Conservation (phyloP, 64 coral and sea anemone species). For the Dendronephthya gigantea region DNA sequence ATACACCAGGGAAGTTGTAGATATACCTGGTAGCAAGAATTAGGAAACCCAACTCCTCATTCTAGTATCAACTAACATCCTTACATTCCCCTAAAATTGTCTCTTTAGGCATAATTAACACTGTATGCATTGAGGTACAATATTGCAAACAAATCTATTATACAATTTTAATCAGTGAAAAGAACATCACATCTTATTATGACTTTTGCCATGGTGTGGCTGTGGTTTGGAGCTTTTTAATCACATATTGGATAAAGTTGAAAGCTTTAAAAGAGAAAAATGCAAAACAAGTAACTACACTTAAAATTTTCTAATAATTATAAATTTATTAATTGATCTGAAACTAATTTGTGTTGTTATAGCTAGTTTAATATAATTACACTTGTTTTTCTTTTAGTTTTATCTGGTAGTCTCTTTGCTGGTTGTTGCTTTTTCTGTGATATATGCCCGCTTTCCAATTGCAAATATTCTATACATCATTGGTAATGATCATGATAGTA, state of each 20-base stretch:
- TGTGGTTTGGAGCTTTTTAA: not conserved
- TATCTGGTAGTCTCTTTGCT: not conserved
- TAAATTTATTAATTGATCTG: not conserved
- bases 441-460: not conserved
- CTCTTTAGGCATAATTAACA: too few species aligned
- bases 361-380: not conserved
- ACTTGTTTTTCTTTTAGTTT: not conserved
- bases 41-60: too few species aligned
- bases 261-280: not conserved
- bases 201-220: conserved; percentile 8
- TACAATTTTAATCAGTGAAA: not conserved
- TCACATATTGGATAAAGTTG: not conserved
- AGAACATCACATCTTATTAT: not conserved
- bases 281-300: not conserved
- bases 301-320: not conserved
- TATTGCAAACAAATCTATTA: too few species aligned
- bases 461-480: not conserved
- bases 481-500: not conserved
- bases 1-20: too few species aligned
- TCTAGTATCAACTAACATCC: too few species aligned
- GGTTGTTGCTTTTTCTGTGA: not conserved
- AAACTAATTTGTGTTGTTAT: not conserved
- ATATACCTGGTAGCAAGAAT: too few species aligned
- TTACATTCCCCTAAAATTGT: too few species aligned
- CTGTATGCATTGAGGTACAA: too few species aligned